These are phyloP conservation scores for Limnodromus scolopaceus DNA, from an alignment of 2,797 vertebrate species.

Conservation along the genomic window DNA sequence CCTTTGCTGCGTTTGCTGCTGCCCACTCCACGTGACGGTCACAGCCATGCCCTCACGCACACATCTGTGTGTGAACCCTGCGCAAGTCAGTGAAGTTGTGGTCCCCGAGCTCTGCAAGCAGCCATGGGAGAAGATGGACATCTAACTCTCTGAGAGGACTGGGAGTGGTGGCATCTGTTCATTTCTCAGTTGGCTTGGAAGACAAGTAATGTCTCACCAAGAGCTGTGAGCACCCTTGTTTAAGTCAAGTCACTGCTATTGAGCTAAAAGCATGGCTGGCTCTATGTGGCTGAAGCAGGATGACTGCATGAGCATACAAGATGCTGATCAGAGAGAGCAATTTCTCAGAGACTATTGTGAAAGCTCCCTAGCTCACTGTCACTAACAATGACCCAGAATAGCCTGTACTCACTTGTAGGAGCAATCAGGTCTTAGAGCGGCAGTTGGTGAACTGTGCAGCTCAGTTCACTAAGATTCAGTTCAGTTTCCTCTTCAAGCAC, in stretches of 20 bases:
- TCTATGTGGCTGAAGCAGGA: background rate
- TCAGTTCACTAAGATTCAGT: background rate
- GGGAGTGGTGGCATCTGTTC: background rate
- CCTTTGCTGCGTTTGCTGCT: background rate
- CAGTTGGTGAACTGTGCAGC: rapidly evolving
- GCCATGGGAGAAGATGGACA: background rate
- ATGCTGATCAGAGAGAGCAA: background rate
- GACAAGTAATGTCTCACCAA: background rate
- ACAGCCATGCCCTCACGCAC: rapidly evolving
- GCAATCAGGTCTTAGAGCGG: background rate
- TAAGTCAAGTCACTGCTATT: background rate
- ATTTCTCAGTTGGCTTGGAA: background rate
- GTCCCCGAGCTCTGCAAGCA: background rate
- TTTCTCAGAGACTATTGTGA: background rate
- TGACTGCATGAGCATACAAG: background rate
- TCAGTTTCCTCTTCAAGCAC: background rate
- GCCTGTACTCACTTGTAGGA: background rate
- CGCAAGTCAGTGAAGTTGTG: rapidly evolving
- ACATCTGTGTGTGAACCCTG: rapidly evolving
- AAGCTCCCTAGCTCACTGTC: background rate
- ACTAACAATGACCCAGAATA: background rate
- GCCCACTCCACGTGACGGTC: rapidly evolving
- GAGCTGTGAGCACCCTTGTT: rapidly evolving
- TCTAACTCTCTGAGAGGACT: background rate
- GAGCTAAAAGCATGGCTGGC: background rate